Percentiles rank a stretch among this genome's conserved stretches.
phyloP scores from a whole-genome alignment of 2,888 invertebrate genomes.

The Dryadula phaetusa region DNA sequence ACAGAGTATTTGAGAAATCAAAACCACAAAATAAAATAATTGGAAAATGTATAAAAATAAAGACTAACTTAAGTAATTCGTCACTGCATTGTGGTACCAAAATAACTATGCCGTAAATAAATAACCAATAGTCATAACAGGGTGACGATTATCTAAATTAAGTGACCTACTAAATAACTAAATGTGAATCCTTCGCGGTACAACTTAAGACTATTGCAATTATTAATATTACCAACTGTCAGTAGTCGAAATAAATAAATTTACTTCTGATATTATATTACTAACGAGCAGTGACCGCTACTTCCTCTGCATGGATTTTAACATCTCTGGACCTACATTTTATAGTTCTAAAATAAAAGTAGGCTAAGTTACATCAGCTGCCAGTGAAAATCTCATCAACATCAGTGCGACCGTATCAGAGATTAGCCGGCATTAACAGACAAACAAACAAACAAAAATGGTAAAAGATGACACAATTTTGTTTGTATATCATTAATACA shows the following conservation, averaged over 20 bases:
- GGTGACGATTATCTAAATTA: constrained; percentile 40
- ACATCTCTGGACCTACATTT: no score
- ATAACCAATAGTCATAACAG: constrained; percentile 52
- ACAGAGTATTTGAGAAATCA: neutral
- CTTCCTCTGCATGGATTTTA: no score
- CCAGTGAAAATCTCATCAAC: no score
- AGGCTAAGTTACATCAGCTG: no score
- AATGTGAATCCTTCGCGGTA: constrained; percentile 1
- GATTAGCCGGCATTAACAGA: no score
- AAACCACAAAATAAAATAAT: constrained; percentile 11
- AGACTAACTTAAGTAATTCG: constrained; percentile 41
- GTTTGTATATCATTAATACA: no score
- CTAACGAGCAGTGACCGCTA: no score
- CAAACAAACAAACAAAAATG: no score
- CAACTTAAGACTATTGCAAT: constrained; percentile 6
- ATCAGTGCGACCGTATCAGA: no score
- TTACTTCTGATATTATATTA: no score
- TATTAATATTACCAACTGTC: neutral
- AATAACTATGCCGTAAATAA: constrained; percentile 51
- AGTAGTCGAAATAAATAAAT: neutral
- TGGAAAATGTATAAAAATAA: constrained; percentile 26
- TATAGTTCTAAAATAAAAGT: no score
- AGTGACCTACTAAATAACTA: constrained; percentile 17
- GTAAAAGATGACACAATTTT: no score
- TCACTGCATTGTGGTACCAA: constrained; percentile 48